Percentiles rank a stretch among this genome's conserved stretches.
These are phyloP conservation scores for Acleris sparsana DNA, from an alignment of 2,888 invertebrate genomes.

Conservation along the genomic window DNA sequence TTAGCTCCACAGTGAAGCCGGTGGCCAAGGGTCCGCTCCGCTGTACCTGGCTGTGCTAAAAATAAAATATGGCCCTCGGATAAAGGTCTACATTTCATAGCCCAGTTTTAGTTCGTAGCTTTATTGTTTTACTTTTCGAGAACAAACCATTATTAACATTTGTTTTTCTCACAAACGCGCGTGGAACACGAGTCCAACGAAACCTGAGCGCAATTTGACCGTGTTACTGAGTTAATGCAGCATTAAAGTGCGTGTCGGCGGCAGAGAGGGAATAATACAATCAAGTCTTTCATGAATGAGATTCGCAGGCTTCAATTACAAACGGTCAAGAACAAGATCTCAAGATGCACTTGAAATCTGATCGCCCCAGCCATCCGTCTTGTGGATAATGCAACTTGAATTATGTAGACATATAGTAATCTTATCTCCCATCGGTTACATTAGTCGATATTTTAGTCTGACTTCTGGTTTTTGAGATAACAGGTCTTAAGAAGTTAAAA, in stretches of 20 bases:
- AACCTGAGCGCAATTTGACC: conserved; percentile 56
- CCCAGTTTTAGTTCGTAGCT: conserved; percentile 43
- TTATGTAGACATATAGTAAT: conserved; percentile 14
- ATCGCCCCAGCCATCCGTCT: conserved; percentile 36
- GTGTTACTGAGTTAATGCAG: conserved; percentile 65
- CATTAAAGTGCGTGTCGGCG: conserved; percentile 53
- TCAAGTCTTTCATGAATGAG: conserved; percentile 47
- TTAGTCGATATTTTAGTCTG: background rate
- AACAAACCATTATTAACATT: conserved; percentile 43
- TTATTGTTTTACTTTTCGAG: conserved; percentile 45
- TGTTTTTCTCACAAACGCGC: conserved; percentile 46
- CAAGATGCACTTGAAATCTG: conserved; percentile 65
- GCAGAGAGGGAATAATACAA: conserved; percentile 44
- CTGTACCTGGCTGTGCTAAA: conserved; percentile 60
- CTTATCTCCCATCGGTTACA: background rate
- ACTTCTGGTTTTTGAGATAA: background rate
- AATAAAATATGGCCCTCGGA: conserved; percentile 59
- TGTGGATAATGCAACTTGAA: conserved; percentile 14
- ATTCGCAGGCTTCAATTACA: conserved; percentile 47
- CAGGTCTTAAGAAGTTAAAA: conserved; percentile 15
- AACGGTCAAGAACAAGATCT: conserved; percentile 47
- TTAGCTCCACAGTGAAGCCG: conserved; percentile 48
- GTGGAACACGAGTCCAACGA: conserved; percentile 44
- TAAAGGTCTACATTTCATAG: conserved; percentile 60
- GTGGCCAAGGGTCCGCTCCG: conserved; percentile 49